Percentiles rank a stretch among this genome's conserved stretches.
Evolutionary conservation across 2,888 invertebrate species (phyloP).

Genomic region (Odontothrips loti): DNA sequence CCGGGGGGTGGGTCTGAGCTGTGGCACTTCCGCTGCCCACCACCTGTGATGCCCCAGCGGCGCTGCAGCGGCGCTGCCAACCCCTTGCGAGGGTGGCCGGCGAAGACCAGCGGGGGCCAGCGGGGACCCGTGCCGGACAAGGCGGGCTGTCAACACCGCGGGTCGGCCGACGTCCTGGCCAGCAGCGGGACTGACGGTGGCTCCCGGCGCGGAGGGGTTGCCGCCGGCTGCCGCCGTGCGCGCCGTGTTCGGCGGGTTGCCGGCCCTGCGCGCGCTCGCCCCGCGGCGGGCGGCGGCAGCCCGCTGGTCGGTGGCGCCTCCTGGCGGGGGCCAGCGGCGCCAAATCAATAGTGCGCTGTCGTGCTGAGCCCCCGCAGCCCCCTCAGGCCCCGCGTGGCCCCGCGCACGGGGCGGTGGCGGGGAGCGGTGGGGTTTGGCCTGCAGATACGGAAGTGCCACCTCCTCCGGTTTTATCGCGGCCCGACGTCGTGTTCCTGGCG

Average conservation of each 20-base stretch:
- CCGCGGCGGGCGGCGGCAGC: conserved; percentile 20
- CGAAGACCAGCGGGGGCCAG: no score
- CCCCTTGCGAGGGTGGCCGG: not conserved
- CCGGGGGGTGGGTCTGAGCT: not conserved
- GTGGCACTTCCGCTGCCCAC: not conserved
- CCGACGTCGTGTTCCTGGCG: not conserved
- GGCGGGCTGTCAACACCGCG: no score
- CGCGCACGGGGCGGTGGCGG: not conserved
- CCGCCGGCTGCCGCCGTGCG: not conserved
- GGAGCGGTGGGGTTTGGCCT: not conserved
- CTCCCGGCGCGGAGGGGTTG: not conserved
- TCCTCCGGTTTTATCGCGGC: conserved; percentile 10
- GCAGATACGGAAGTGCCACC: conserved; percentile 21
- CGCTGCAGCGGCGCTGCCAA: no score
- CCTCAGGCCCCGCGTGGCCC: not conserved
- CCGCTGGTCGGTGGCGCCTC: not conserved
- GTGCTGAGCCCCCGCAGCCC: not conserved
- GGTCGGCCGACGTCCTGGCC: not conserved
- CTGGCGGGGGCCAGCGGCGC: not conserved
- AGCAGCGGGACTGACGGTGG: not conserved
- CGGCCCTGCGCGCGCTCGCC: not conserved
- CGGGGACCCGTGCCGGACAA: no score
- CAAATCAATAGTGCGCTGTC: not conserved
- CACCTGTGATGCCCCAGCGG: no score
- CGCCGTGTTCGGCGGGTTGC: not conserved